Evolutionary conservation across 2,888 invertebrate genomes (phyloP), one percentile per base, ranked within the genome.

Genomic region (Odontothrips loti): DNA sequence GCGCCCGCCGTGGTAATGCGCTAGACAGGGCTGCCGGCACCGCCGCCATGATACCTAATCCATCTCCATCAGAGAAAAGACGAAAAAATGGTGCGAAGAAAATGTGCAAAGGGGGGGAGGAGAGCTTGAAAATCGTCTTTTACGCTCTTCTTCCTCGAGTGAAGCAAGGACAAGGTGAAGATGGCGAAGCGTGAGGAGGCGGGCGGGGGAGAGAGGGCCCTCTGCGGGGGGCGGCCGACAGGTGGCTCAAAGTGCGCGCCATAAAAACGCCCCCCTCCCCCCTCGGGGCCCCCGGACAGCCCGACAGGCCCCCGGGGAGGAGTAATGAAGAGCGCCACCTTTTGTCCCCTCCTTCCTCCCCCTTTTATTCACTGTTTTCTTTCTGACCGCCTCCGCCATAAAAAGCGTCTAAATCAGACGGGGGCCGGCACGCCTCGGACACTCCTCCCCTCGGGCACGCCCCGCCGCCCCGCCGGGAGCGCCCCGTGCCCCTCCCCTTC

Each of bases 291-390:
- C 58, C 11, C 58, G 15, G n/a, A n/a, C n/a, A n/a, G n/a, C 20
- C 63, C 63, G 23, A n/a, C 68, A 23, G 6, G 23, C 68, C 68
- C 4, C 68, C 23, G 51, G 15, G 34, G 34, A 43, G 34, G 11
- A 6, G 68, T 68, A 68, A 68, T 68, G 68, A 68, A 68, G 63
- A 15, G 23, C n/a, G 68, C 68, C 23, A 43, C 34, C 23, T 68
- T 68, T 68, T 68, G 68, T 68, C 23, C 68, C 75, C 15, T 78
- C 81, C 75, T 79, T 27, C 75, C n/a, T 47, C 80, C 51, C 43
- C 63, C 80, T 80, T 58, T 63, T 29, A 58, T 80, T 80, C 80
- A 51, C 80, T 75, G 43, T 82, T 34, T 81, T 63, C 63, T 80
- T 81, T 79, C 47, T 80, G 78, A 29, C 17, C 12, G 34, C 68